phyloP scores from a whole-genome alignment of 2,888 invertebrate species.

The Brachynemurus nebulosus region DNA sequence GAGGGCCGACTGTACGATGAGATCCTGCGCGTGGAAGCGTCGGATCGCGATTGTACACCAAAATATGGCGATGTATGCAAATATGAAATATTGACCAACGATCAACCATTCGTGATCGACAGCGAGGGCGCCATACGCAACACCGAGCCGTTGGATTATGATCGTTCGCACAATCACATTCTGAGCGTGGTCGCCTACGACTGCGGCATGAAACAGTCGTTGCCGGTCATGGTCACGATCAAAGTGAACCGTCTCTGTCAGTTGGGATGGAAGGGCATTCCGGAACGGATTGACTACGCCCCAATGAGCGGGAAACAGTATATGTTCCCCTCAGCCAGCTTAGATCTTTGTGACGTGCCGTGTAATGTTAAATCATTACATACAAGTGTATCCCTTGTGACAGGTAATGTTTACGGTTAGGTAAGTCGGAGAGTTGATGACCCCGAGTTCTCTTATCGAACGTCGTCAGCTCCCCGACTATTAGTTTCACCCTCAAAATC shows the following conservation, averaged over 20 bases:
- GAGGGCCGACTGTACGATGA: conserved; percentile 84
- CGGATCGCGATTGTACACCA: conserved; percentile 90
- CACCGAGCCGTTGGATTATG: conserved; percentile 85
- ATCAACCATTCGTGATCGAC: conserved; percentile 83
- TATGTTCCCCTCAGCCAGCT: conserved; percentile 61
- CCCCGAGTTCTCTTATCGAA: too few relatives aligned
- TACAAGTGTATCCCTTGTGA: conserved; percentile 33
- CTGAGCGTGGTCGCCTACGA: conserved; percentile 93
- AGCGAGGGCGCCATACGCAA: conserved; percentile 90
- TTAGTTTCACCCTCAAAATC: too few relatives aligned
- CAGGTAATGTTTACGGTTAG: too few relatives aligned
- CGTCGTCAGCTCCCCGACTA: too few relatives aligned
- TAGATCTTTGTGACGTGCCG: conserved; percentile 49
- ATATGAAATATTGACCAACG: conserved; percentile 87
- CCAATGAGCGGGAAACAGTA: conserved; percentile 69
- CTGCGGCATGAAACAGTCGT: conserved; percentile 89
- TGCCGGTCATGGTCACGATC: conserved; percentile 92
- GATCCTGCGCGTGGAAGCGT: conserved; percentile 81
- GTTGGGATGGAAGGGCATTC: conserved; percentile 66
- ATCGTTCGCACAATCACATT: conserved; percentile 89
- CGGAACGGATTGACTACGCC: conserved; percentile 75
- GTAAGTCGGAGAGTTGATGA: too few relatives aligned
- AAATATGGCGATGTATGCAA: conserved; percentile 93
- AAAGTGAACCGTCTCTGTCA: conserved; percentile 74
- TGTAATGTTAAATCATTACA: conserved; percentile 39